These are phyloP conservation scores for Anolis carolinensis DNA, from an alignment of 2,113 vertebrate species.

Conservation along the genomic window DNA sequence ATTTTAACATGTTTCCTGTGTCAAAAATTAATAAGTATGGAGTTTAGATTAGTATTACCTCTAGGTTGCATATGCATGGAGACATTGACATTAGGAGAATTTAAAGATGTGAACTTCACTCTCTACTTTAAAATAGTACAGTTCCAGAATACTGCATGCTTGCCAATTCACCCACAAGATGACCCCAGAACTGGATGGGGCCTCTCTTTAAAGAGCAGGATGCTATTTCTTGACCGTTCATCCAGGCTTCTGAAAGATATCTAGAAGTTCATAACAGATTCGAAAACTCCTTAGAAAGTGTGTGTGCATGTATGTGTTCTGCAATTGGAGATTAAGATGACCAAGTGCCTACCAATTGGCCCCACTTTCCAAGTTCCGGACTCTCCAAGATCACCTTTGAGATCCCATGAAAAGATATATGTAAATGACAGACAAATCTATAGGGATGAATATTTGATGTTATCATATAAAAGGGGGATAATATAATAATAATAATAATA, in stretches of 20 bases:
- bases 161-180: not conserved
- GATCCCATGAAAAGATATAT: not conserved
- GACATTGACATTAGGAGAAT: no score
- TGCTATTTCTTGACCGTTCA: not conserved
- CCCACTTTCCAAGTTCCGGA: not conserved
- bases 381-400: not conserved
- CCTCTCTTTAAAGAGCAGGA: not conserved
- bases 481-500: no score
- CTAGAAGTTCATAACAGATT: not conserved
- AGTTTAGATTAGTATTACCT: no score
- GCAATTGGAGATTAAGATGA: not conserved
- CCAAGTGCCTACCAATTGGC: not conserved
- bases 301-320: not conserved
- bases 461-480: not conserved
- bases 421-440: not conserved
- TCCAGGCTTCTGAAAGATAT: not conserved
- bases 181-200: not conserved
- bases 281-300: not conserved
- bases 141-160: no score
- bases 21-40: no score
- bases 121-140: no score
- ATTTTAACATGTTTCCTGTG: no score
- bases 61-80: no score
- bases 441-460: not conserved
- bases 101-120: no score